Conservation (phyloP, 2,888 invertebrate species). For the Microctonus hyperodae region DNA sequence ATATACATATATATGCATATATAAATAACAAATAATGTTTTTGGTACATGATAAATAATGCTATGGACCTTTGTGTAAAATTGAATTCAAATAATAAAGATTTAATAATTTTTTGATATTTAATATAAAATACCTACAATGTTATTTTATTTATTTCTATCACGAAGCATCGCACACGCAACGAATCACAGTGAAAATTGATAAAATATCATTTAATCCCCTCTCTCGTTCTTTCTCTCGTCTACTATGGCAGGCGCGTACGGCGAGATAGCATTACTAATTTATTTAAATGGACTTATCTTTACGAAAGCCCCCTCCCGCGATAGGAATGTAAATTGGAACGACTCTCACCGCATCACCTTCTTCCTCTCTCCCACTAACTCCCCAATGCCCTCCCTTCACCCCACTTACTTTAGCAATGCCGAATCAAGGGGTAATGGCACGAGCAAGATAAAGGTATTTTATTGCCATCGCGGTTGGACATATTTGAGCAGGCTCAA, state of each 20-base stretch:
- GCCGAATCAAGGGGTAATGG: constrained; percentile 61
- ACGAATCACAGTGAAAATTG: constrained; percentile 62
- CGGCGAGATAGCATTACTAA: constrained; percentile 61
- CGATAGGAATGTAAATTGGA: constrained; percentile 63
- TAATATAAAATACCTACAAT: constrained; percentile 10
- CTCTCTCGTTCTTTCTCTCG: constrained; percentile 30
- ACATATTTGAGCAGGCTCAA: constrained; percentile 41
- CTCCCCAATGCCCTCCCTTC: constrained; percentile 21
- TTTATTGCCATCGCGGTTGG: constrained; percentile 58
- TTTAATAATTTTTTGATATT: too few species aligned
- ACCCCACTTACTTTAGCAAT: constrained; percentile 3
- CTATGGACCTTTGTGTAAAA: too few species aligned
- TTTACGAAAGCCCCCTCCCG: constrained; percentile 56
- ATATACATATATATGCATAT: too few species aligned
- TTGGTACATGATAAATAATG: too few species aligned
- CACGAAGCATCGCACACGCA: constrained; percentile 24
- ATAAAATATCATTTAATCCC: constrained; percentile 61
- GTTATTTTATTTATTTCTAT: background rate
- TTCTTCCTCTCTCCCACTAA: constrained; percentile 34
- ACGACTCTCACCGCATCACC: constrained; percentile 39
- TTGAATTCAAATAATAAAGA: too few species aligned
- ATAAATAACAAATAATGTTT: too few species aligned
- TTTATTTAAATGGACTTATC: constrained; percentile 64
- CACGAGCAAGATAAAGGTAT: constrained; percentile 62
- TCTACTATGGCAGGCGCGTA: constrained; percentile 33